phyloP scores from a whole-genome alignment of 2,888 invertebrate genomes.

The Drosophila nigritarsus region DNA sequence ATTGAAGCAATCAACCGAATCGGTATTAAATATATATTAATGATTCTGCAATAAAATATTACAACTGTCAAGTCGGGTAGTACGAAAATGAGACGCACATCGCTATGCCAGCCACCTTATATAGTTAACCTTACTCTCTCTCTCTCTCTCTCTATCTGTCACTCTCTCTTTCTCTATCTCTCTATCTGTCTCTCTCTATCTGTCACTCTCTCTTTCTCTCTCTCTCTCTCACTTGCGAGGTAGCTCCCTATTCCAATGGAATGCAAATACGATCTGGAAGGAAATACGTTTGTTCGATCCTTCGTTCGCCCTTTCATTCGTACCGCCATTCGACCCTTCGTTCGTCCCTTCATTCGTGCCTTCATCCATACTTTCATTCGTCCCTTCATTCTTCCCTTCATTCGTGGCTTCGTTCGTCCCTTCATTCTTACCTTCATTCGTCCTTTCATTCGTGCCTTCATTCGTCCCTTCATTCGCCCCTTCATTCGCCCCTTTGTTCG shows the following conservation, averaged over 20 bases:
- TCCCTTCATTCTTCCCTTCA: too few relatives aligned
- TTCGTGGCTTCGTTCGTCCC: too few relatives aligned
- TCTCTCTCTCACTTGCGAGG: too few relatives aligned
- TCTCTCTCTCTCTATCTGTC: background rate
- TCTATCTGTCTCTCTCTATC: background rate
- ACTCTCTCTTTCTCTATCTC: background rate
- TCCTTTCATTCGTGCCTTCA: too few relatives aligned
- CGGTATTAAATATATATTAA: background rate
- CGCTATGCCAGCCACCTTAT: background rate
- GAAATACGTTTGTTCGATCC: background rate
- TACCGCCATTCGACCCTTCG: too few relatives aligned
- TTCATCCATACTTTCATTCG: too few relatives aligned
- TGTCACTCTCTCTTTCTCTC: too few relatives aligned
- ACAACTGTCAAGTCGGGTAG: background rate
- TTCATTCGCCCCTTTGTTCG: fast-evolving
- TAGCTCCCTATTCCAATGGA: background rate
- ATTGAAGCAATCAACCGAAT: background rate
- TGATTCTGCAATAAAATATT: background rate
- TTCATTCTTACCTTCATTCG: too few relatives aligned
- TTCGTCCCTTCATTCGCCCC: too few relatives aligned
- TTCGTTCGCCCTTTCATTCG: too few relatives aligned
- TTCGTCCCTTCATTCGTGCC: too few relatives aligned
- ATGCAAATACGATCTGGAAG: background rate
- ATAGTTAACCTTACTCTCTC: background rate
- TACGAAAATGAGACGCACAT: background rate